Evolutionary conservation across 2,113 vertebrate genomes (phyloP).

Genomic region (Aegypius monachus): DNA sequence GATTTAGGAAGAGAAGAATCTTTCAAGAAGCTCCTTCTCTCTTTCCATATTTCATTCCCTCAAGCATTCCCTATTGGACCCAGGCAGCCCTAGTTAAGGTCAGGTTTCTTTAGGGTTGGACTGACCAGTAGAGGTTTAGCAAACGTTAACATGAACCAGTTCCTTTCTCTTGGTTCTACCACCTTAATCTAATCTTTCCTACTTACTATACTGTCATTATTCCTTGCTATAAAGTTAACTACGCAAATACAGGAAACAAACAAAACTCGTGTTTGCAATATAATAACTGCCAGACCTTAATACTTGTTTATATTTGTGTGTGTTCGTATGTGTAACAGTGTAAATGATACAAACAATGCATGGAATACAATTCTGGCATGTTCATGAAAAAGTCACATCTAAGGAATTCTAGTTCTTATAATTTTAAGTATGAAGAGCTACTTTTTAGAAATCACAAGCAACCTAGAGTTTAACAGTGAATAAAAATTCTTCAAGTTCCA

Average conservation of each 20-base stretch:
- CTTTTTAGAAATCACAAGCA: not conserved
- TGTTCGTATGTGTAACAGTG: not conserved
- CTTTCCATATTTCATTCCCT: not conserved
- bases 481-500: not conserved
- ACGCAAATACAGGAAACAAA: not conserved
- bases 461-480: not conserved
- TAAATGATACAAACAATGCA: not conserved
- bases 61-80: not conserved
- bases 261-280: not conserved
- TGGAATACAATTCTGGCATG: not conserved
- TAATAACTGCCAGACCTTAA: not conserved
- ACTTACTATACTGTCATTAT: not conserved
- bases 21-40: not conserved
- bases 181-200: not conserved
- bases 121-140: not conserved
- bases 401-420: not conserved
- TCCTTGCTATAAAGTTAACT: not conserved
- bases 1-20: not conserved
- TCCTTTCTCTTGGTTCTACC: not conserved
- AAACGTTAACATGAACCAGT: not conserved
- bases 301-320: not conserved
- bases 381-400: not conserved
- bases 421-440: not conserved
- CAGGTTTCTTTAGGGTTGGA: not conserved
- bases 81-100: not conserved